Evolutionary conservation across 2,113 vertebrate species (phyloP), one percentile per base, ranked within the genome.

Genomic region (Trachemys scripta): DNA sequence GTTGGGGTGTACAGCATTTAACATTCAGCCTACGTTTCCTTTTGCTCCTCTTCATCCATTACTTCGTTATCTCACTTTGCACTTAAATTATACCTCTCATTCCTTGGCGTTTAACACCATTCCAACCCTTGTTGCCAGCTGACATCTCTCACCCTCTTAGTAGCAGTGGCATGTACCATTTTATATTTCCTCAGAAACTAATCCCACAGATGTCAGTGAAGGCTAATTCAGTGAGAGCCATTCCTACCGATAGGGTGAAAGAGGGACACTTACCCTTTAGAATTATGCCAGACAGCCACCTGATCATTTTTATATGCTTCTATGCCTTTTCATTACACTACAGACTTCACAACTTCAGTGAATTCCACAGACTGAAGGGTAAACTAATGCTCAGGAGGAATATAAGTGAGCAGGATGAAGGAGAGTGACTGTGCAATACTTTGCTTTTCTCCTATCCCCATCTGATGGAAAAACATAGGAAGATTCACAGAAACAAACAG

Each of bases 81-180:
- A 83, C 54, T 87, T 89, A 92, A 94, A 96, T 89, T 9, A 14
- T 10, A 89, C 5, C 3, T 93, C 85, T 75, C 57, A 65, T 16
- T 95, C 89, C 82, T 81, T 31, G 72, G 72, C 92, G 69, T 75
- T 86, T 87, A 82, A 13, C 84, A n/a, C 84, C 92, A 90, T 93
- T 90, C 38, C 29, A 76, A 87, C 84, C 75, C 9, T 8, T 85
- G 76, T 88, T 92, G 96, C 86, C 1, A 94, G 90, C 90, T 92
- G 90, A 96, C 79, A 95, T 2, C 22, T 3, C 16, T 83, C 87
- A 89, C 62, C 50, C 57, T 87, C 87, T 92, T 86, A 51, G 14
- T 62, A 92, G 91, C 56, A 94, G 49, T 6, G 86, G 38, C 87
- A 38, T n/a, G 8, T 20, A 38, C n/a, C 65, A 69, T 38, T 69